phyloP scores from a whole-genome alignment of 2,888 invertebrate genomes.

The Ennomos erosarius region DNA sequence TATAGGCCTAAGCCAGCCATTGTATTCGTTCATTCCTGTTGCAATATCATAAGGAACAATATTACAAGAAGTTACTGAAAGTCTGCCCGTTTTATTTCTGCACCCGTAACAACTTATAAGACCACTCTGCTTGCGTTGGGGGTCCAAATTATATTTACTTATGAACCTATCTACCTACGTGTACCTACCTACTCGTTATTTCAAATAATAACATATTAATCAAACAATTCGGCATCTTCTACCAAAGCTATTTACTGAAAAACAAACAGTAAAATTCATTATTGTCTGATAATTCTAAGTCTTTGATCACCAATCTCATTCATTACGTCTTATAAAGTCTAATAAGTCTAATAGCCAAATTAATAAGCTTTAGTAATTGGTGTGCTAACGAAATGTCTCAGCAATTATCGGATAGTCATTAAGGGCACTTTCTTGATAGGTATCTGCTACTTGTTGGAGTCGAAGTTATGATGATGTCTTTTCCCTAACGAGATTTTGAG shows the following conservation, averaged over 20 bases:
- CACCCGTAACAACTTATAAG: no score
- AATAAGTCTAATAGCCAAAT: conserved; percentile 37
- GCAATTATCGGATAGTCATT: conserved; percentile 38
- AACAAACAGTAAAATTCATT: conserved; percentile 15
- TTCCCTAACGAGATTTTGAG: conserved; percentile 25
- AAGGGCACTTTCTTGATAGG: conserved; percentile 16
- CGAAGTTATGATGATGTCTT: conserved; percentile 29
- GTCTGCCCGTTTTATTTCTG: no score
- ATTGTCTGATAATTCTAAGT: conserved; percentile 10
- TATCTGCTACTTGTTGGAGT: conserved; percentile 25
- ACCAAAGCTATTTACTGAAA: conserved; percentile 7
- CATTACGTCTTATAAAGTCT: conserved; percentile 29
- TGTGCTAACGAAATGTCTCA: conserved; percentile 36
- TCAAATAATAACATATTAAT: neutral
- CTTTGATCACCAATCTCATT: conserved; percentile 37
- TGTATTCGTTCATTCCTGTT: no score
- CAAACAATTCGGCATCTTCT: neutral
- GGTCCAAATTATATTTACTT: no score
- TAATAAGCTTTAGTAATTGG: conserved; percentile 38
- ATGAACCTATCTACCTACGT: no score
- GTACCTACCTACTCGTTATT: neutral
- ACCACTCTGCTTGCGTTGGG: no score
- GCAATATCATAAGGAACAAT: no score
- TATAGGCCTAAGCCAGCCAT: no score
- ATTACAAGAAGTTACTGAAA: no score